Evolutionary conservation across 2,797 vertebrate species (phyloP), one percentile per base, ranked within the genome.

Genomic region (Rhynchotus rufescens): DNA sequence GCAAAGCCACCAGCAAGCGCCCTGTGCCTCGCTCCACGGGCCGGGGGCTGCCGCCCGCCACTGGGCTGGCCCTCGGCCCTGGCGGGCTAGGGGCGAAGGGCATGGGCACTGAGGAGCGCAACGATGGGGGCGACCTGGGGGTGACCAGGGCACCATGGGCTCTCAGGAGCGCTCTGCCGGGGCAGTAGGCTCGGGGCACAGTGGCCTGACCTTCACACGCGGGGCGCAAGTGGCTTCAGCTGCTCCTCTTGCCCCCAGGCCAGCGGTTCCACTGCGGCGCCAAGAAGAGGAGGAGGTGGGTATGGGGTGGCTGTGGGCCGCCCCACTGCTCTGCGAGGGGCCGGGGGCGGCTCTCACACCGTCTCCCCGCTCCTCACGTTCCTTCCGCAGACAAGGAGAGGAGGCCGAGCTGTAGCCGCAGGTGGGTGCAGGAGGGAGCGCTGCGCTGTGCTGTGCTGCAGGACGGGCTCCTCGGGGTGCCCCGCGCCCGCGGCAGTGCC

Each of bases 181-280:
- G 38, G 44, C 32, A 32, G 38, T 9, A 32, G 49, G 23, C 51
- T 25, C 9, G 45, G 45, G 45, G 45, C 47, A 11, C 51, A 9
- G 52, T 15, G 52, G 28, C 15, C 16, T 9, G 28, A 28, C 26
- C 13, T 36, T 30, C 32, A 23, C 47, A 12, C 81, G 11, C 9
- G 25, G 5, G 34, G 9, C 15, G 12, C 9, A 8, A 8, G 38
- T 66, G n/a, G 11, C 21, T 65, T 61, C 71, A 87, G 77, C 4
- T 2, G 0, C 62, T 85, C 26, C 77, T 90, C 52, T 87, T 54
- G 6, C 17, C 81, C 87, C 56, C 84, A 97, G 97, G 97, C 93
- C 97, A 94, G 65, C 93, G 95, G 59, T 97, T 97, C 77, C 96
- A 96, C 84, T 97, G 97, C 1, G 94, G 96, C 77, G 95, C 89